phyloP scores from a whole-genome alignment of 2,113 vertebrate species.

The Leiothrix lutea region DNA sequence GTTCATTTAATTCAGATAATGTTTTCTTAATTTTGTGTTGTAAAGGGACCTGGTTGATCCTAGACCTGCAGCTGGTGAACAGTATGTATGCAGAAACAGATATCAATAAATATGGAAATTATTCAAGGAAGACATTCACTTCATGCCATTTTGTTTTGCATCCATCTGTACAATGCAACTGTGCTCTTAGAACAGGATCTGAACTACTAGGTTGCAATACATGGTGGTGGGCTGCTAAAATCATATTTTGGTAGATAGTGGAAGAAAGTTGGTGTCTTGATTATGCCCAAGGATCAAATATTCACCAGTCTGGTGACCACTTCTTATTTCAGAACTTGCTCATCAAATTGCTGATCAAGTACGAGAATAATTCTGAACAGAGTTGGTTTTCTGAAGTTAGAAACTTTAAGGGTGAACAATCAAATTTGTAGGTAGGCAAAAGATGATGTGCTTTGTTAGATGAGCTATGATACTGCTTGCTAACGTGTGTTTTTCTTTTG shows the following conservation, averaged over 20 bases:
- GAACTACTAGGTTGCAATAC: background rate
- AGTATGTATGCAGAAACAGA: background rate
- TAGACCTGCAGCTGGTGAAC: background rate
- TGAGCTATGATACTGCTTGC: background rate
- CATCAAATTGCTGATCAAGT: background rate
- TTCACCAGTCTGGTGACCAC: background rate
- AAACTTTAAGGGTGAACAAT: background rate
- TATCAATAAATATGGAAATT: background rate
- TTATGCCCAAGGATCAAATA: background rate
- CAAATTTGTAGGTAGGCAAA: background rate
- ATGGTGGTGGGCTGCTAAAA: background rate
- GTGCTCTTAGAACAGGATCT: background rate
- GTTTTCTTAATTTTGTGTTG: background rate
- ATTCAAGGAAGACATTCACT: background rate
- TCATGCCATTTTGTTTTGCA: background rate
- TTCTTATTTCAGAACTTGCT: background rate
- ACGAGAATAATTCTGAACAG: background rate
- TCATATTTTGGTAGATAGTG: background rate
- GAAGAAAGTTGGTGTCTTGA: background rate
- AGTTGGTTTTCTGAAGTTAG: background rate
- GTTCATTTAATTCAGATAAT: background rate
- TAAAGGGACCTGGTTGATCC: background rate
- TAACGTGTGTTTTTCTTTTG: constrained; percentile 2
- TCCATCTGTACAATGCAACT: background rate
- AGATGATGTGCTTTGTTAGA: background rate